Evolutionary conservation across 2,113 vertebrate genomes (phyloP).

Genomic region (Fulmarus glacialis): DNA sequence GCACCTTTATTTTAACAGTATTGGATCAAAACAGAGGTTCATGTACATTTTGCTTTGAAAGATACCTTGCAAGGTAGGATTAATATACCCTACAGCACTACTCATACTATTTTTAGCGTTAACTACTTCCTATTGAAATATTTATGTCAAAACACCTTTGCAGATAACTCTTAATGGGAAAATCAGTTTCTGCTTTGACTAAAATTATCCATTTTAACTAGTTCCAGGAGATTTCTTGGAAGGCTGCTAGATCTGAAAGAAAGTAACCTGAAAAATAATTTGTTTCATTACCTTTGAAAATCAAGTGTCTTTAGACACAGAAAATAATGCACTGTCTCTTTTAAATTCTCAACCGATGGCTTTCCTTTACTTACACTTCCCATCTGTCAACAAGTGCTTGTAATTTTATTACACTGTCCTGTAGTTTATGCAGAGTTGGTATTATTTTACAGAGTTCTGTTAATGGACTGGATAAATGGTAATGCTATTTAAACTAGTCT

Average conservation of each 20-base stretch:
- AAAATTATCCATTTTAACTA: background rate
- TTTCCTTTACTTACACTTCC: constrained; percentile 76
- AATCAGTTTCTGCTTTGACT: constrained; percentile 9
- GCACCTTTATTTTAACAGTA: background rate
- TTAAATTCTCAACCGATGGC: constrained; percentile 65
- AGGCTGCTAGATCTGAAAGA: background rate
- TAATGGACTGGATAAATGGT: constrained; percentile 87
- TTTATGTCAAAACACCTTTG: constrained; percentile 45
- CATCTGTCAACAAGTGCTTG: constrained; percentile 80
- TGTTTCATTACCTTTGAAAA: background rate
- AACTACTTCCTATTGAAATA: constrained; percentile 44
- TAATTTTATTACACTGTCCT: constrained; percentile 83
- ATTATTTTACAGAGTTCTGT: constrained; percentile 88
- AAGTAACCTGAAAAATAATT: background rate
- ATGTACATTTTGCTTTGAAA: background rate
- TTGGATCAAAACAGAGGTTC: background rate
- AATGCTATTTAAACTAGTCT: constrained; percentile 86
- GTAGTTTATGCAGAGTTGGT: constrained; percentile 81
- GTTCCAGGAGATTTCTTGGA: background rate
- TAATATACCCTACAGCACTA: constrained; percentile 47
- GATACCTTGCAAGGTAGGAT: background rate
- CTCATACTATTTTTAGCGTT: constrained; percentile 15
- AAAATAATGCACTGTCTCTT: constrained; percentile 63
- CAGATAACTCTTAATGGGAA: background rate
- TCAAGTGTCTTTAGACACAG: background rate